Conservation (phyloP, 2,797 vertebrate genomes). For the Mustela erminea region DNA sequence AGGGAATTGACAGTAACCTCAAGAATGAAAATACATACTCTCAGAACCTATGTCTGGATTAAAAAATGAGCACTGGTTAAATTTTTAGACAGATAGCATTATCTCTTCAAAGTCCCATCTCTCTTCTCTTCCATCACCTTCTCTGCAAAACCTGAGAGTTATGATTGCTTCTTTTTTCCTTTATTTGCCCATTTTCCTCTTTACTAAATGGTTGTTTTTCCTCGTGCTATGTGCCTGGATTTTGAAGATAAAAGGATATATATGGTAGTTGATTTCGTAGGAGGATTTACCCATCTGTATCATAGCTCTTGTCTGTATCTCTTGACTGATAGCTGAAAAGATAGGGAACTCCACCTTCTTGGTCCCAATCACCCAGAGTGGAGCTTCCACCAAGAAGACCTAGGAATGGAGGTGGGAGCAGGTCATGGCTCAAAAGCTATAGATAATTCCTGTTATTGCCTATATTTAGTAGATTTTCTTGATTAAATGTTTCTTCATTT, state of each 20-base stretch:
- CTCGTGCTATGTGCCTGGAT: not conserved
- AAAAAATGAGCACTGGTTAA: not conserved
- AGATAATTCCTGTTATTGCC: not conserved
- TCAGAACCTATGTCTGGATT: not conserved
- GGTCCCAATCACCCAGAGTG: not conserved
- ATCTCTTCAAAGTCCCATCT: not conserved
- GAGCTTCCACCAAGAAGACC: not conserved
- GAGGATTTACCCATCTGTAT: not conserved
- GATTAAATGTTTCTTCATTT: not conserved
- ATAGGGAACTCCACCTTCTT: not conserved
- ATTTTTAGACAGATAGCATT: not conserved
- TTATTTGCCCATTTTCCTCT: not conserved
- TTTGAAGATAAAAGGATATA: not conserved
- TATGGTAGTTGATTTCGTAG: not conserved
- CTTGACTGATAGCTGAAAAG: not conserved
- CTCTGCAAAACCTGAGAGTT: not conserved
- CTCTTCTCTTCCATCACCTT: not conserved
- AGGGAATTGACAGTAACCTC: not conserved
- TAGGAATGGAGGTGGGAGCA: not conserved
- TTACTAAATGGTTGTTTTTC: not conserved
- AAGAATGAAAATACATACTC: not conserved
- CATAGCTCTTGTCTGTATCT: not conserved
- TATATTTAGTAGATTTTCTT: not conserved
- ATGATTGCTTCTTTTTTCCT: not conserved
- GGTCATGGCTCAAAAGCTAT: not conserved